phyloP scores from a whole-genome alignment of 2,888 invertebrate genomes.

The Heliothis peltigera region DNA sequence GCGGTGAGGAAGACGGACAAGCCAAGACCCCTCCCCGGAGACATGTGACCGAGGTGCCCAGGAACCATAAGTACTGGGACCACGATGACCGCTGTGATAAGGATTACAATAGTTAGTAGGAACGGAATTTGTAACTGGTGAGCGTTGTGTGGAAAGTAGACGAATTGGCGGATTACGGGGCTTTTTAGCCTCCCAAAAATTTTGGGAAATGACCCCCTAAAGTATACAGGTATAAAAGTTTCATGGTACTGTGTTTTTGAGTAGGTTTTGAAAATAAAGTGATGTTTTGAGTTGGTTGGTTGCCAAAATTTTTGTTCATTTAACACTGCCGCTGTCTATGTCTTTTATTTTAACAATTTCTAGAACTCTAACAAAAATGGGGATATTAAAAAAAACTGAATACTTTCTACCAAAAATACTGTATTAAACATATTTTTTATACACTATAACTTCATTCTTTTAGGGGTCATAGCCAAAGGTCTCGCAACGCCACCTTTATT shows the following conservation, averaged over 20 bases:
- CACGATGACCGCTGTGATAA: conserved; percentile 86
- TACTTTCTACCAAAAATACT: not conserved
- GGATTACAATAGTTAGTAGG: conserved; percentile 85
- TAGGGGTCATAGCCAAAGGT: not conserved
- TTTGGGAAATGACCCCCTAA: conserved; percentile 6
- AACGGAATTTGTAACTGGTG: conserved; percentile 7
- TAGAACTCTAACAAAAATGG: not conserved
- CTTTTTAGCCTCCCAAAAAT: not conserved
- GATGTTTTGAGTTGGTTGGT: not conserved
- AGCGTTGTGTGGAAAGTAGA: conserved; percentile 28
- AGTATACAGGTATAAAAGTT: not conserved
- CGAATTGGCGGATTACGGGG: not conserved
- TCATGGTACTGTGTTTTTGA: not conserved
- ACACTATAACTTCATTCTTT: conserved; percentile 16
- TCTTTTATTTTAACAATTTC: not conserved
- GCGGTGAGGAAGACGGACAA: conserved; percentile 67
- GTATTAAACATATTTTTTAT: conserved; percentile 1
- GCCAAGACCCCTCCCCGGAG: conserved; percentile 73
- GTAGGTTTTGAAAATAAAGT: not conserved
- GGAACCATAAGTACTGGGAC: conserved; percentile 86
- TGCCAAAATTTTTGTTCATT: not conserved
- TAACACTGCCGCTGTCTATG: not conserved
- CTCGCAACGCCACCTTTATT: conserved; percentile 25
- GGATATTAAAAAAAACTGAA: not conserved
- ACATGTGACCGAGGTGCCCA: conserved; percentile 82